Evolutionary conservation across 2,888 invertebrate genomes (phyloP), one percentile per base, ranked within the genome.

Genomic region (Geophilus truncorum): DNA sequence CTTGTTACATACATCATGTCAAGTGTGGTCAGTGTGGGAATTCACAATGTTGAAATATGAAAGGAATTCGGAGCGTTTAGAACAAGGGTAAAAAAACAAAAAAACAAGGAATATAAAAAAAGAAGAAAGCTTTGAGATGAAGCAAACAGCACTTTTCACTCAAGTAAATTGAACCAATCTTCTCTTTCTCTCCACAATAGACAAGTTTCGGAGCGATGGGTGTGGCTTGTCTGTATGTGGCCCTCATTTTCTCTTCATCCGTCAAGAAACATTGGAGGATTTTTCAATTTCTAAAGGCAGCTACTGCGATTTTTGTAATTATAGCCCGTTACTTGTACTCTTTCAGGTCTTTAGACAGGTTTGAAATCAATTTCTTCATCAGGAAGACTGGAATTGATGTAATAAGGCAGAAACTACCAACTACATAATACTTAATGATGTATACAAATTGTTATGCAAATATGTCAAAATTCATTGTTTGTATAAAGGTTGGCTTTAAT

Each of bases 11-110:
- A 18, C 57, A 57, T 57, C 57, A 57, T 21, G 57, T 57, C 21
- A 57, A 57, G 57, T 57, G 57, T 57, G 57, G 57, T 57, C 57
- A 57, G 57, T 57, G 57, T 57, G 57, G 57, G 57, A 57, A 57
- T 57, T 57, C 9, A 57, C 57, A 18, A 57, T 57, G 57, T 57
- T 57, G 57, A 57, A 57, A 57, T 57, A 57, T 57, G 57, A 57
- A 4, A 57, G 57, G 57, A 57, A 57, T 57, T 57, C 18, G 18
- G 57, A 23, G 7, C n/a, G n/a, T n/a, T 57, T 18, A 57, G 18
- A 57, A 7, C 18, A 57, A 57, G 18, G 18, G 9, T 2, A 57
- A 18, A 57, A 57, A 18, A 57, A 57, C 15, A 57, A 21, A 57
- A 57, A 57, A 57, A 4, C 2, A 5, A 21, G 18, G 5, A 57